Evolutionary conservation across 2,113 vertebrate species (phyloP).

Genomic region (Lipotes vexillifer): DNA sequence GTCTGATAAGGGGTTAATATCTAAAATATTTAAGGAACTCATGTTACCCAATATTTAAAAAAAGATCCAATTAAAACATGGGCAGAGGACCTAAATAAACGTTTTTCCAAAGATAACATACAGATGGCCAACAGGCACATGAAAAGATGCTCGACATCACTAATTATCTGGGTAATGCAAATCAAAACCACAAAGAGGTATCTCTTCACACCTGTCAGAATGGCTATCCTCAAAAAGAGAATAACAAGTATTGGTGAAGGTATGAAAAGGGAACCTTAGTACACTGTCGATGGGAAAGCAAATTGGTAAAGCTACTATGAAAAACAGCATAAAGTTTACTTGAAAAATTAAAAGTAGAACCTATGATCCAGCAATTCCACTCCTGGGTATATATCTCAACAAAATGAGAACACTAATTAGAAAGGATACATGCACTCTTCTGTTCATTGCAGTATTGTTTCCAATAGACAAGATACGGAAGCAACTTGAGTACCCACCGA

Average conservation of each 20-base stretch:
- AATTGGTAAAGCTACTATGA: too few relatives aligned
- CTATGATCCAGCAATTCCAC: not conserved
- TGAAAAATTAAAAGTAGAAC: too few relatives aligned
- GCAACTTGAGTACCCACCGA: not conserved
- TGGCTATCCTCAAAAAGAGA: too few relatives aligned
- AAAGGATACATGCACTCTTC: too few relatives aligned
- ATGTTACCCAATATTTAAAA: not conserved
- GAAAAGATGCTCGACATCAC: not conserved
- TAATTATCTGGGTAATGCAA: not conserved
- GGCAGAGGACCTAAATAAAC: not conserved
- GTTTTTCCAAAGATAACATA: not conserved
- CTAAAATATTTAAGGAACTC: not conserved
- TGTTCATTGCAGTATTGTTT: not conserved
- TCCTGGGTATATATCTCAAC: not conserved
- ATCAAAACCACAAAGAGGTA: not conserved
- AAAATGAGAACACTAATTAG: not conserved
- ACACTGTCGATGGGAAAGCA: too few relatives aligned
- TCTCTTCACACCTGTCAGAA: too few relatives aligned
- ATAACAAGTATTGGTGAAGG: too few relatives aligned
- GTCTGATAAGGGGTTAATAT: not conserved
- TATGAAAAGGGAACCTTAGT: too few relatives aligned
- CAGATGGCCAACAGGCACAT: not conserved
- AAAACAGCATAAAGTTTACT: too few relatives aligned
- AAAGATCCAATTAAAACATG: not conserved
- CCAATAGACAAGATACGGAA: not conserved